Conservation (phyloP, 2,797 vertebrate species). For the Chloroceryle inda region DNA sequence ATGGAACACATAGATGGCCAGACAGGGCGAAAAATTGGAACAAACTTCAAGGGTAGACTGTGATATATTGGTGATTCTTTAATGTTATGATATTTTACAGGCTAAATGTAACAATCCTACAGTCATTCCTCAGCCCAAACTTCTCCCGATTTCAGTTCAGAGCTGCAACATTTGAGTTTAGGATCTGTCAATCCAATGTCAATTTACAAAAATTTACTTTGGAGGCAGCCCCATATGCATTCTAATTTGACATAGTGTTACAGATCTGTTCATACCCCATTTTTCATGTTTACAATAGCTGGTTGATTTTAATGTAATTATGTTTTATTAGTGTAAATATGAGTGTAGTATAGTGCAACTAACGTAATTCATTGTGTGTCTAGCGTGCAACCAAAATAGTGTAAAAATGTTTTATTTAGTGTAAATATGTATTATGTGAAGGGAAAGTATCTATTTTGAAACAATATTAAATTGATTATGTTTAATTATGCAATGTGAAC, state of each 20-base stretch:
- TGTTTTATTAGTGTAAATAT: neutral
- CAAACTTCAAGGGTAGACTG: neutral
- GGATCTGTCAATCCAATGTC: neutral
- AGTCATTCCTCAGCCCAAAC: neutral
- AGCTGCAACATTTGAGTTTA: neutral
- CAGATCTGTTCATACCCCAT: neutral
- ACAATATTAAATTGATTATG: neutral
- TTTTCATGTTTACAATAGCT: neutral
- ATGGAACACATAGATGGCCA: neutral
- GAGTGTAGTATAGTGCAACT: rapidly evolving
- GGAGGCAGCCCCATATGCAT: neutral
- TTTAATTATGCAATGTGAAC: neutral
- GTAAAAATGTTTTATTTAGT: neutral
- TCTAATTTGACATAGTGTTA: neutral
- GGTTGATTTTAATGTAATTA: neutral
- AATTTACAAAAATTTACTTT: neutral
- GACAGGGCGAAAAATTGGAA: neutral
- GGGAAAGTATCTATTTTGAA: neutral
- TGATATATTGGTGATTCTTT: neutral
- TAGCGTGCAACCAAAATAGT: neutral
- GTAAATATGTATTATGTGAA: neutral
- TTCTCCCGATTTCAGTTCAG: neutral
- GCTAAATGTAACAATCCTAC: neutral
- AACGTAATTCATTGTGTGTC: neutral
- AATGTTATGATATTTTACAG: neutral